Conservation (phyloP, 2,888 invertebrate genomes). For the Spodoptera littoralis region DNA sequence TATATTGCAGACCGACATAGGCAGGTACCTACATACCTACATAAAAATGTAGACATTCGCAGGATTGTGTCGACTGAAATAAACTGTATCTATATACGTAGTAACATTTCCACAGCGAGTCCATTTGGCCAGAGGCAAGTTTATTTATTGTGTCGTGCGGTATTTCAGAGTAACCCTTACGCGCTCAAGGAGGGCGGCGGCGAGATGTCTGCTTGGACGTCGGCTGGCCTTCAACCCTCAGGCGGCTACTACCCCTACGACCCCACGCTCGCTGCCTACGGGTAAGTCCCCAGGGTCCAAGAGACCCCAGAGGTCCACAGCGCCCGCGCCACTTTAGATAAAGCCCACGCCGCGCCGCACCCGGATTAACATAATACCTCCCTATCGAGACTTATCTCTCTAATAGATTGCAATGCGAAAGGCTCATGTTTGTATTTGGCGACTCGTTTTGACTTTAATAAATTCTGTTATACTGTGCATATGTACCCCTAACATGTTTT, state of each 20-base stretch:
- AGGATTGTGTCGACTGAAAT: constrained; percentile 38
- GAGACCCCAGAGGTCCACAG: constrained; percentile 73
- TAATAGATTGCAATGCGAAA: constrained; percentile 87
- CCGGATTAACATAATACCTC: constrained; percentile 85
- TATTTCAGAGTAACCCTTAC: constrained; percentile 96
- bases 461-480: constrained; percentile 78
- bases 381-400: constrained; percentile 83
- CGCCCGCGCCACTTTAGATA: constrained; percentile 84
- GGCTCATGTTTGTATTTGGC: constrained; percentile 84
- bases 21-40: too few relatives aligned
- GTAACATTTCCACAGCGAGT: constrained; percentile 36
- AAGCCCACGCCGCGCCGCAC: constrained; percentile 79
- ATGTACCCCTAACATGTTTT: constrained; percentile 67
- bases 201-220: constrained; percentile 97
- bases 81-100: constrained; percentile 48
- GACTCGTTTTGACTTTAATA: constrained; percentile 80
- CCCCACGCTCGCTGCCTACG: constrained; percentile 97
- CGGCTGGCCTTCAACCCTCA: constrained; percentile 96
- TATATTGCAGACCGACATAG: too few relatives aligned
- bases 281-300: constrained; percentile 91
- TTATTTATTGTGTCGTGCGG: constrained; percentile 73
- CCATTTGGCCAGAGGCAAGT: constrained; percentile 49
- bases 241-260: constrained; percentile 98
- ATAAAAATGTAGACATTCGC: neutral
- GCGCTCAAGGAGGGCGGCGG: constrained; percentile 95